Evolutionary conservation across 2,888 invertebrate species (phyloP), one percentile per base, ranked within the genome.

Genomic region (Resseliella maxima): DNA sequence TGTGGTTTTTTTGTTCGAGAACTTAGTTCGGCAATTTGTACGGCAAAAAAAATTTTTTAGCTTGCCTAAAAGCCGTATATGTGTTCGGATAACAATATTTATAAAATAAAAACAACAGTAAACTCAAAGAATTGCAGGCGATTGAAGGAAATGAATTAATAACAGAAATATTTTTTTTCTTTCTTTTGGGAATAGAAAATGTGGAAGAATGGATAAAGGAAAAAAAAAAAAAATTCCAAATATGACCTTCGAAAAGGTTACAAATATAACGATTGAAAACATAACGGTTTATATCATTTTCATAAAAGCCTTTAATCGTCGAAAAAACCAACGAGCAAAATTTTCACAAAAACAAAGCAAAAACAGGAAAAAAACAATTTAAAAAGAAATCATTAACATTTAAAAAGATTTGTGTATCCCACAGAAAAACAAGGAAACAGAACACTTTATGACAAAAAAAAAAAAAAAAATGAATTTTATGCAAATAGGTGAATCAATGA

Each of bases 301-400:
- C 72, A 59, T 24, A 27, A 59, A 59, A 59, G n/a, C 59, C 72
- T 72, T 72, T 35, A 15, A 15, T 72, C 72, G 35, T 72, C 72
- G 21, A 72, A 72, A 41, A 31, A 72, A 15, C 12, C 31, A 72
- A 6, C 72, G 27, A 72, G 31, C 10, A 50, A 50, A 12, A 50
- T 50, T 6, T 50, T 50, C 12, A 41, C 6, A 41, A 50, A 50
- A 50, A 18, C 18, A 18, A 3, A 50, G 3, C 2, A 50, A 18
- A 50, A 12, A 41, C 12, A 50, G 8, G 50, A 50, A 50, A 50
- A 8, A 50, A 18, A 18, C 50, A 50, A 50, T 50, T 50, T 18
- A 18, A 50, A 15, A 21, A 50, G 21, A 41, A 41, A 41, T 41
- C 41, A 41, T 8, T 41, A n/a, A n/a, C n/a, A n/a, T n/a, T n/a